Evolutionary conservation across 2,113 vertebrate genomes (phyloP).

Genomic region (Syngnathus typhle): DNA sequence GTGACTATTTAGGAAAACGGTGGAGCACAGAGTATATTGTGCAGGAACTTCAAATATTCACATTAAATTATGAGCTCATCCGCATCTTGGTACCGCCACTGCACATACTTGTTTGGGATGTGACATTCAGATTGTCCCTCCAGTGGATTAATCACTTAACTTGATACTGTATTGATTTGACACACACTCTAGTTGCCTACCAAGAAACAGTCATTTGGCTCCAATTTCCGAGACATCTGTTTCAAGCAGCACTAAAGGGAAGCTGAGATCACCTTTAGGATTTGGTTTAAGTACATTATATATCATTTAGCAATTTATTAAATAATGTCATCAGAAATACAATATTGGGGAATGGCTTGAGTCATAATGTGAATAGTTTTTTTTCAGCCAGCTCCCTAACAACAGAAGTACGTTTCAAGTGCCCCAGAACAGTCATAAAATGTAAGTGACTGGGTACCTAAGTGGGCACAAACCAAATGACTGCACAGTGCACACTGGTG

Average conservation of each 20-base stretch:
- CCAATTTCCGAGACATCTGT: background rate
- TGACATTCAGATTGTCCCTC: constrained; percentile 4
- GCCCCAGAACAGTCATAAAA: background rate
- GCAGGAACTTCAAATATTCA: background rate
- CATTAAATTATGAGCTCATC: background rate
- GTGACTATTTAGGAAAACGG: too few species aligned
- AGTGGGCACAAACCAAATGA: background rate
- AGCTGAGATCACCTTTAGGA: background rate
- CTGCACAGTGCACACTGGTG: background rate
- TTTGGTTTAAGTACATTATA: background rate
- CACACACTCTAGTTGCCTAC: background rate
- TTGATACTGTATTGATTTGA: background rate
- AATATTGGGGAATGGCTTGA: background rate
- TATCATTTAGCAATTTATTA: background rate
- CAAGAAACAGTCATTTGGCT: background rate
- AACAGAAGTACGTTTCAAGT: background rate
- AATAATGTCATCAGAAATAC: background rate
- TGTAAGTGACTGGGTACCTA: background rate
- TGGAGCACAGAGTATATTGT: background rate
- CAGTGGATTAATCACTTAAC: background rate
- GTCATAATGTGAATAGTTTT: background rate
- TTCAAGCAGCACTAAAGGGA: background rate
- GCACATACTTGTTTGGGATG: background rate
- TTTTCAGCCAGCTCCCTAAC: background rate
- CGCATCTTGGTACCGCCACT: background rate